Percentiles rank a stretch among this genome's conserved stretches.
Evolutionary conservation across 2,113 vertebrate genomes (phyloP).

Genomic region (Garra rufa): DNA sequence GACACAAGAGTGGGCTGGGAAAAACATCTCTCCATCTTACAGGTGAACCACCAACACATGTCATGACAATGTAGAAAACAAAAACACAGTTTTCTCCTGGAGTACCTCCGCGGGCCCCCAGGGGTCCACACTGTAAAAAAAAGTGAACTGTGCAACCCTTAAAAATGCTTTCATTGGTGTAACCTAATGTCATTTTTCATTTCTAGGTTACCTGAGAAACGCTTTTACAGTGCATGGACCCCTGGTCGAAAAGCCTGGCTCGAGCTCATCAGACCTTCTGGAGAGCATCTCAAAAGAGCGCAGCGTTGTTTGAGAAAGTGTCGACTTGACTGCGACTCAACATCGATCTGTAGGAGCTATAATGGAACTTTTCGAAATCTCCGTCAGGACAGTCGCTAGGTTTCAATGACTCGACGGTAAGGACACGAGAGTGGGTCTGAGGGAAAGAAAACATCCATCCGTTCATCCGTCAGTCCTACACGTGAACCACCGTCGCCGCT

Average conservation of each 20-base stretch:
- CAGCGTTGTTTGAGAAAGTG: neutral
- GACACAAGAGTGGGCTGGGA: neutral
- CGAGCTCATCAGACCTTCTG: neutral
- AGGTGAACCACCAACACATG: too few relatives aligned
- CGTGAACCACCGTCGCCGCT: slow-evolving; percentile 80
- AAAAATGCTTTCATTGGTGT: neutral
- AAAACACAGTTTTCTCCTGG: neutral
- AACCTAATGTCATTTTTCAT: neutral
- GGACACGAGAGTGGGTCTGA: neutral
- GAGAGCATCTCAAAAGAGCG: neutral
- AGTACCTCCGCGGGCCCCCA: neutral
- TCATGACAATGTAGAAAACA: neutral
- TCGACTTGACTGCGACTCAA: neutral
- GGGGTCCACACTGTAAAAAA: neutral
- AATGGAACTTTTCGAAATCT: neutral
- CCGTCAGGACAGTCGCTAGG: neutral
- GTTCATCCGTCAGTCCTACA: slow-evolving; percentile 70
- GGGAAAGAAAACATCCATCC: neutral
- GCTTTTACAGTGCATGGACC: neutral
- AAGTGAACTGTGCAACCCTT: neutral
- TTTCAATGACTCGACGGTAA: neutral
- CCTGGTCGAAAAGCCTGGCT: neutral
- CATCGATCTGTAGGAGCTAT: neutral
- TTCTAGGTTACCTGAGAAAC: neutral
- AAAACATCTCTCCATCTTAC: neutral